Evolutionary conservation across 2,888 invertebrate genomes (phyloP).

Genomic region (Thecophora atra): DNA sequence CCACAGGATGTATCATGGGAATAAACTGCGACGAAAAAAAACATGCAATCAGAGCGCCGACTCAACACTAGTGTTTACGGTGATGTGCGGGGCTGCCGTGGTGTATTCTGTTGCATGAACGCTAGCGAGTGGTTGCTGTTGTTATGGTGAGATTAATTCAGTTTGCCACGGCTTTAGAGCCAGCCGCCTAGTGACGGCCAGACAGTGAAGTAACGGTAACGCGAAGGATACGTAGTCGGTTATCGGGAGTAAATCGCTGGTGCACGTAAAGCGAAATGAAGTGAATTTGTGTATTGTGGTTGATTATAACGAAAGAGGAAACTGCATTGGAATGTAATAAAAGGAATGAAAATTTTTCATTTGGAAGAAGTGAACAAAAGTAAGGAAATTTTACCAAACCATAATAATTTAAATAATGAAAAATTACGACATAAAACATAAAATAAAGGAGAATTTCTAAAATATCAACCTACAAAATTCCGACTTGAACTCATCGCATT

Average conservation of each 20-base stretch:
- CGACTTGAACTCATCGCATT: not conserved
- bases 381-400: not conserved
- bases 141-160: constrained; percentile 30
- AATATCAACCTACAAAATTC: not conserved
- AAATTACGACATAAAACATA: not conserved
- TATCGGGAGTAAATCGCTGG: constrained; percentile 8
- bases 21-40: too few species aligned
- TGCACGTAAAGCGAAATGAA: not conserved
- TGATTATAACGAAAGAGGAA: not conserved
- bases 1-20: too few species aligned
- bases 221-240: constrained; percentile 37
- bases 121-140: too few species aligned
- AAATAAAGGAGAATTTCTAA: not conserved
- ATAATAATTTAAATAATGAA: not conserved
- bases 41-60: too few species aligned
- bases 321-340: not conserved
- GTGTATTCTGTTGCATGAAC: too few species aligned
- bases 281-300: not conserved
- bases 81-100: too few species aligned
- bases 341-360: too few species aligned
- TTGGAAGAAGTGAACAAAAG: not conserved
- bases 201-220: constrained; percentile 39
- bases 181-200: constrained; percentile 4
- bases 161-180: constrained; percentile 18
- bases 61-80: too few species aligned